A percentile compares a stretch with the other conserved stretches of the same genome.
phyloP scores from a whole-genome alignment of 1,140 invertebrate genomes.

The Drosophila triauraria region DNA sequence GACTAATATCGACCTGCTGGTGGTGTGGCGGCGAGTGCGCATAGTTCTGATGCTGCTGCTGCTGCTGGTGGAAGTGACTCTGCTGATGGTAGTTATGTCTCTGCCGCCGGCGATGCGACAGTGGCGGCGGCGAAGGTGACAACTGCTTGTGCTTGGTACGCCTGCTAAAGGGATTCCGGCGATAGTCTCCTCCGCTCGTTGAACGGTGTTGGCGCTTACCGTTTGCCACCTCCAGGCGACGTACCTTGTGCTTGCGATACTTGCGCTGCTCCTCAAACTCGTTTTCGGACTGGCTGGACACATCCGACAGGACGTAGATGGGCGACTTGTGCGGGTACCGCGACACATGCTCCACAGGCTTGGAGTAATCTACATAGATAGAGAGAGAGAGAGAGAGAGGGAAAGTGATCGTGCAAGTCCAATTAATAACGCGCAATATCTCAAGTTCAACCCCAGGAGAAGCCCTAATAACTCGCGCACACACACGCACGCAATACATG shows the following conservation, averaged over 20 bases:
- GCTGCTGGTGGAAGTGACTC: conserved; percentile 12
- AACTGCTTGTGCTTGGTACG: conserved; percentile 19
- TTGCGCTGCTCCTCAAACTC: conserved; percentile 51
- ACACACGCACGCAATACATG: conserved; percentile 16
- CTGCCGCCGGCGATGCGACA: neutral
- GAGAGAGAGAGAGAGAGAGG: neutral
- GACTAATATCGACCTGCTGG: conserved; percentile 27
- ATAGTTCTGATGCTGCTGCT: conserved; percentile 22
- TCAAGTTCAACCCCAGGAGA: conserved; percentile 2
- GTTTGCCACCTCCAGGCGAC: conserved; percentile 20
- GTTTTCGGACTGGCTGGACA: conserved; percentile 60
- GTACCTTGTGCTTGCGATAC: conserved; percentile 36
- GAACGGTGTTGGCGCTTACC: neutral
- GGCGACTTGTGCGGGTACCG: conserved; percentile 31
- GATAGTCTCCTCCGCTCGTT: neutral
- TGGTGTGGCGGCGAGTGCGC: conserved; percentile 20
- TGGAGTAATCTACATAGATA: conserved; percentile 51
- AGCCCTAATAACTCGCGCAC: neutral
- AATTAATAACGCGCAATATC: neutral
- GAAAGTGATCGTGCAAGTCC: neutral
- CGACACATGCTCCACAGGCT: conserved; percentile 12
- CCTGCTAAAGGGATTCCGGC: conserved; percentile 19
- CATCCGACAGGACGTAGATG: conserved; percentile 57
- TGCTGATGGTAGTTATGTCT: conserved; percentile 8
- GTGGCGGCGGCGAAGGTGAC: conserved; percentile 10